These are phyloP conservation scores for Philypnodon macrostomus DNA, from an alignment of 2,797 vertebrate genomes.

Conservation along the genomic window DNA sequence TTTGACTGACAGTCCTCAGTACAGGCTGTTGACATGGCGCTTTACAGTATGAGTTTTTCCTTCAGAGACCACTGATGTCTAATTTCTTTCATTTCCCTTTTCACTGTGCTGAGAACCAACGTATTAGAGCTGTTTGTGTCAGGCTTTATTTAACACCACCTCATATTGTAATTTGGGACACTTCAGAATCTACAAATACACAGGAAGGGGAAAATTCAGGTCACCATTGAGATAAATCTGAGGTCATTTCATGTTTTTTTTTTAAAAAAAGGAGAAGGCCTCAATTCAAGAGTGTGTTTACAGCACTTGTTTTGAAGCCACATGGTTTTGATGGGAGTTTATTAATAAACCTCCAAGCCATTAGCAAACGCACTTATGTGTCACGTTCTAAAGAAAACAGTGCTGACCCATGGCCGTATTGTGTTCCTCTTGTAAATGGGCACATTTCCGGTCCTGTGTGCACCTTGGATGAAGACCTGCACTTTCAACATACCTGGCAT, in stretches of 20 bases:
- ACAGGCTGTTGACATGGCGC: slow-evolving; percentile 17
- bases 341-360: slow-evolving; percentile 6
- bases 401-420: background rate
- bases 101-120: slow-evolving; percentile 15
- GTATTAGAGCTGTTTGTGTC: slow-evolving; percentile 26
- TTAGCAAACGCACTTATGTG: background rate
- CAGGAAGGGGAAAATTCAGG: slow-evolving; percentile 18
- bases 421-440: background rate
- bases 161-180: slow-evolving; percentile 17
- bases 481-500: background rate
- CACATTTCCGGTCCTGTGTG: background rate
- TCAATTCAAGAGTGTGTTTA: slow-evolving; percentile 4
- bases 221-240: slow-evolving; percentile 10
- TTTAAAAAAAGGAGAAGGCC: slow-evolving; percentile 1
- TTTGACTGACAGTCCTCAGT: slow-evolving; percentile 2
- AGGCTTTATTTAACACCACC: slow-evolving; percentile 14
- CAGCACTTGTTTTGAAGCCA: background rate
- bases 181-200: slow-evolving; percentile 21
- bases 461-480: background rate
- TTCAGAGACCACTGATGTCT: slow-evolving; percentile 24
- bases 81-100: slow-evolving; percentile 34
- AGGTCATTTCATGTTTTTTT: background rate
- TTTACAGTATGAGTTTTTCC: background rate
- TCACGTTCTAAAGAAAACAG: background rate
- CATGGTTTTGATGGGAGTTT: background rate